These are phyloP conservation scores for Pocillopora verrucosa DNA, from an alignment of 64 coral and sea anemone genomes.

Conservation along the genomic window DNA sequence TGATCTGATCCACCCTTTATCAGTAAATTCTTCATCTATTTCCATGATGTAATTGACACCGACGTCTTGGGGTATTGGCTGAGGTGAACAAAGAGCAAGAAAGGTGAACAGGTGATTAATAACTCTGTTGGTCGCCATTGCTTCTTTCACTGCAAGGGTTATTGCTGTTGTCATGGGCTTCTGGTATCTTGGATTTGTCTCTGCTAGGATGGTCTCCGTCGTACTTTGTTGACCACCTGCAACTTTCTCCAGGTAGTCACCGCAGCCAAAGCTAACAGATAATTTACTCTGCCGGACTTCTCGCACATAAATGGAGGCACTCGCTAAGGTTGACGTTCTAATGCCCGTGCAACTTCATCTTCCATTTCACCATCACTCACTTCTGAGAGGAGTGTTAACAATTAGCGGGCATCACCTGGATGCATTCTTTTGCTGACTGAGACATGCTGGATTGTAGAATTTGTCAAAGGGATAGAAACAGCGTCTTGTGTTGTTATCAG, in stretches of 20 bases:
- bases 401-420: too few species aligned
- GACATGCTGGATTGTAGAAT: background rate
- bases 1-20: too few species aligned
- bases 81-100: slow-evolving; percentile 27
- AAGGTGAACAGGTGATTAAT: slow-evolving; percentile 48
- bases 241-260: slow-evolving; percentile 34
- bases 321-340: slow-evolving; percentile 48
- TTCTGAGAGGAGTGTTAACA: background rate
- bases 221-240: slow-evolving; percentile 29
- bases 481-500: slow-evolving; percentile 46
- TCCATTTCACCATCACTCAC: background rate
- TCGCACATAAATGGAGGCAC: slow-evolving; percentile 27
- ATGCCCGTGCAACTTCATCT: slow-evolving; percentile 3
- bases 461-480: slow-evolving; percentile 5
- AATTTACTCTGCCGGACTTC: background rate
- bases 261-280: slow-evolving; percentile 3
- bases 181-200: slow-evolving; percentile 12
- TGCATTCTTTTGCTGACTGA: slow-evolving; percentile 22
- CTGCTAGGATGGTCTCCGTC: slow-evolving; percentile 6
- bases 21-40: too few species aligned
- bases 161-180: slow-evolving; percentile 34
- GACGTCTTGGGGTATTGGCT: slow-evolving; percentile 18
- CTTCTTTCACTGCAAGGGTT: slow-evolving; percentile 7
- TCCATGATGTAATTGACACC: slow-evolving; percentile 8
- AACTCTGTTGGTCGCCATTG: background rate